Percentiles rank a stretch among this genome's conserved stretches.
Evolutionary conservation across 2,797 vertebrate genomes (phyloP).

Genomic region (Cichlasoma orientale): DNA sequence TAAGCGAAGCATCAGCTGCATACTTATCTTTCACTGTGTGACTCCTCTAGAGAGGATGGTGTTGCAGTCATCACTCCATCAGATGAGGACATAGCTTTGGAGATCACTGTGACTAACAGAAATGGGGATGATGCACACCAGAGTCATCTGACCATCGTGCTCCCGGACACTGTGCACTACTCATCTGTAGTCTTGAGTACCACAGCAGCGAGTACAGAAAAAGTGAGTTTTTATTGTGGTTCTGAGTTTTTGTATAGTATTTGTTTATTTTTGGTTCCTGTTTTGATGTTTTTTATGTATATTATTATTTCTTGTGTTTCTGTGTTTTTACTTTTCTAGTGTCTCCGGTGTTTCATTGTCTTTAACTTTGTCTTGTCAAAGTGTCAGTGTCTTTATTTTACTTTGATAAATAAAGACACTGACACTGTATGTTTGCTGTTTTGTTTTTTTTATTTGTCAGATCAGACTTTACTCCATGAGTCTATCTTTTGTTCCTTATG

Average conservation of each 20-base stretch:
- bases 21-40: not conserved
- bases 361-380: too few relatives aligned
- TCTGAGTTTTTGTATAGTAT: not conserved
- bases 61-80: slow-evolving; percentile 86
- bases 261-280: too few relatives aligned
- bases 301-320: too few relatives aligned
- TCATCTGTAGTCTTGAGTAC: slow-evolving; percentile 57
- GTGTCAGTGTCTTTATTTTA: too few relatives aligned
- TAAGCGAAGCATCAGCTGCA: not conserved
- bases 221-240: not conserved
- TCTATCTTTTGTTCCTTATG: not conserved
- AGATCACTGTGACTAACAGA: slow-evolving; percentile 88
- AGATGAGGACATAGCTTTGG: slow-evolving; percentile 87
- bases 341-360: too few relatives aligned
- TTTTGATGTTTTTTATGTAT: too few relatives aligned
- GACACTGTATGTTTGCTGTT: too few relatives aligned
- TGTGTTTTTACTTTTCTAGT: too few relatives aligned
- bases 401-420: too few relatives aligned
- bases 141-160: slow-evolving; percentile 78
- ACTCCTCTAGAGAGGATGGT: slow-evolving; percentile 76
- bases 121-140: slow-evolving; percentile 91
- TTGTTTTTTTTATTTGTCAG: not conserved
- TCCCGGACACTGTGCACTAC: slow-evolving; percentile 86
- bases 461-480: not conserved
- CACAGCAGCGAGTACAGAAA: slow-evolving; percentile 37